These are phyloP conservation scores for Batillaria attramentaria DNA, from an alignment of 1,140 invertebrate species.

Conservation along the genomic window DNA sequence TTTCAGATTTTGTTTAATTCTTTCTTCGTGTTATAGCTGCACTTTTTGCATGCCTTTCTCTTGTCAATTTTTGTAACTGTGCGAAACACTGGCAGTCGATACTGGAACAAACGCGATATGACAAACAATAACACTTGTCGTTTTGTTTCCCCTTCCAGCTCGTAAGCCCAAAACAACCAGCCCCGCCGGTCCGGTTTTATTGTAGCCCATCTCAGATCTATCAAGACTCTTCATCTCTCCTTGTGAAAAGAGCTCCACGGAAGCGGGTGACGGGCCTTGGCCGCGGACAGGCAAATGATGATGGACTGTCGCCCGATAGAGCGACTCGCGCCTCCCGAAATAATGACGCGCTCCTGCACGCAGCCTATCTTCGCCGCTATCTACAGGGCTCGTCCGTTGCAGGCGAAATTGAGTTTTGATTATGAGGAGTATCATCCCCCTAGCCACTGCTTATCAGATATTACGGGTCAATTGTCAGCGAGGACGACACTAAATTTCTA, in stretches of 20 bases:
- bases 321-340: not conserved
- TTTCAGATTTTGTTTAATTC: not conserved
- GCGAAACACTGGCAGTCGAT: not conserved
- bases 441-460: conserved; percentile 32
- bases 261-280: conserved; percentile 6
- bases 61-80: not conserved
- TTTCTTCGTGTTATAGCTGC: not conserved
- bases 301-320: conserved; percentile 22
- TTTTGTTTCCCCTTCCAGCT: not conserved
- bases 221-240: conserved; percentile 25
- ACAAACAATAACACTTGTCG: not conserved
- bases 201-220: conserved; percentile 23
- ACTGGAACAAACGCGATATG: not conserved
- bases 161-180: not conserved
- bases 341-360: conserved; percentile 31
- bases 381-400: not conserved
- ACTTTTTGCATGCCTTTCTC: not conserved
- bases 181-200: conserved; percentile 22
- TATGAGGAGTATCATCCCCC: conserved; percentile 35
- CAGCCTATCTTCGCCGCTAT: conserved; percentile 14
- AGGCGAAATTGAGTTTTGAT: conserved; percentile 33
- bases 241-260: conserved; percentile 17
- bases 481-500: conserved; percentile 36
- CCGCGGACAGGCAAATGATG: conserved; percentile 32
- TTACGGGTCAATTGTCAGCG: conserved; percentile 34